Percentiles rank a stretch among this genome's conserved stretches.
Evolutionary conservation across 2,888 invertebrate species (phyloP).

Genomic region (Latheticus oryzae): DNA sequence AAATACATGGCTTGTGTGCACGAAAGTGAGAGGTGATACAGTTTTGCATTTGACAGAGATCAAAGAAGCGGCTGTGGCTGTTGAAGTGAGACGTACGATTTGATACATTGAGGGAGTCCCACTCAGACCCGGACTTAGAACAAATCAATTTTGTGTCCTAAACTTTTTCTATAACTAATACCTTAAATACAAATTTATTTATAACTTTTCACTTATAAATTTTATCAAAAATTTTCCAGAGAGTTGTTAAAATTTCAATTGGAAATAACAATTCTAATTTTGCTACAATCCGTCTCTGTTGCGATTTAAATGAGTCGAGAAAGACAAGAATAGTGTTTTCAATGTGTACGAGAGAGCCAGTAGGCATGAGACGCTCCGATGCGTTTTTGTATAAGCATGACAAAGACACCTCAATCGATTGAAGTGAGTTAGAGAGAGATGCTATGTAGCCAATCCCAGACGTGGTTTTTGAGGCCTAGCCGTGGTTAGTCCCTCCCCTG

Average conservation of each 20-base stretch:
- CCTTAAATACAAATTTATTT: no score
- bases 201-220: no score
- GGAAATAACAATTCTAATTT: no score
- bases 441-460: slow-evolving; percentile 65
- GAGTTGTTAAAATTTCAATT: no score
- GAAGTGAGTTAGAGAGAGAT: slow-evolving; percentile 55
- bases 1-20: slow-evolving; percentile 57
- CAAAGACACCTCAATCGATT: slow-evolving; percentile 29
- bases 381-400: slow-evolving; percentile 32
- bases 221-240: no score
- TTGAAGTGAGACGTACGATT: slow-evolving; percentile 57
- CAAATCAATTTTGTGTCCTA: no score
- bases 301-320: slow-evolving; percentile 21
- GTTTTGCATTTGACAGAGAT: slow-evolving; percentile 59
- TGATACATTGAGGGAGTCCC: slow-evolving; percentile 56
- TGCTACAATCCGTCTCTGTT: slow-evolving; percentile 28
- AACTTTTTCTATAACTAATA: no score
- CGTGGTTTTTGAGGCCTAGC: slow-evolving; percentile 67
- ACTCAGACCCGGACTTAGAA: slow-evolving; percentile 54
- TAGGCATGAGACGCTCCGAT: slow-evolving; percentile 20
- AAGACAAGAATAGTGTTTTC: slow-evolving; percentile 33
- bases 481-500: slow-evolving; percentile 67
- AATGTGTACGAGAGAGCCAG: slow-evolving; percentile 16
- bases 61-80: slow-evolving; percentile 50
- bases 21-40: slow-evolving; percentile 60